Base-by-base conservation (phyloP, 2,113 vertebrate species). In the Tamias sibiricus region DNA sequence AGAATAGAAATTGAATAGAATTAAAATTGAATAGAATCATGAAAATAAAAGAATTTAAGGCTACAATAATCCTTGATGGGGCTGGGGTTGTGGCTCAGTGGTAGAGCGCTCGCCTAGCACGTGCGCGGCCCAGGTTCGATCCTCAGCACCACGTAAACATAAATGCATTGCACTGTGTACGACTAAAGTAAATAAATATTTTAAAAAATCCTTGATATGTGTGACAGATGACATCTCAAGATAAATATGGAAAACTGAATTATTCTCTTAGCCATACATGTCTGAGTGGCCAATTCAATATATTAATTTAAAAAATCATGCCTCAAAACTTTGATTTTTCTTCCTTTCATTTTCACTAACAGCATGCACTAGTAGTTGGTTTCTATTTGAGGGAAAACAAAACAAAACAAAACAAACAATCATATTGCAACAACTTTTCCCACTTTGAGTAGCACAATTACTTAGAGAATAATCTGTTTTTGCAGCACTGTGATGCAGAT, bases 301-400 rank as follows among this genome's bases (percentile, higher is more conserved):
- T 44, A 57, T 66, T 95, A 91, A 37, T 88, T 72, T 91, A 72
- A 88, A 94, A 94, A 42, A 44, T 80, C 47, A 85, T 37, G 83
- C 57, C 44, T 69, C 22, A 87, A 95, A 92, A 83, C 14, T 4
- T 44, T 79, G 26, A 77, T 22, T 69, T 81, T 93, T 24, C 90
- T 90, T 49, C 12, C 82, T 11, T 69, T 81, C 37, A 94, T 71
- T 96, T 90, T 95, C 32, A 81, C 40, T 79, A 95, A 2, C 14
- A 95, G 10, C 3, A 94, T 28, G 32, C 3, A 64, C 8, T 93
- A 79, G 26, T 9, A 83, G 6, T 9, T 71, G 66, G 35, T 7
- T 82, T 89, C 26, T 17, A 81, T 74, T 87, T 88, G 84, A 64
- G 17, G 85, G 81, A 90, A n/a, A n/a, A n/a, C n/a, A n/a, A n/a